Percentiles rank a stretch among this genome's conserved stretches.
Evolutionary conservation across 2,113 vertebrate genomes (phyloP).

Genomic region (Gobiocypris rarus): DNA sequence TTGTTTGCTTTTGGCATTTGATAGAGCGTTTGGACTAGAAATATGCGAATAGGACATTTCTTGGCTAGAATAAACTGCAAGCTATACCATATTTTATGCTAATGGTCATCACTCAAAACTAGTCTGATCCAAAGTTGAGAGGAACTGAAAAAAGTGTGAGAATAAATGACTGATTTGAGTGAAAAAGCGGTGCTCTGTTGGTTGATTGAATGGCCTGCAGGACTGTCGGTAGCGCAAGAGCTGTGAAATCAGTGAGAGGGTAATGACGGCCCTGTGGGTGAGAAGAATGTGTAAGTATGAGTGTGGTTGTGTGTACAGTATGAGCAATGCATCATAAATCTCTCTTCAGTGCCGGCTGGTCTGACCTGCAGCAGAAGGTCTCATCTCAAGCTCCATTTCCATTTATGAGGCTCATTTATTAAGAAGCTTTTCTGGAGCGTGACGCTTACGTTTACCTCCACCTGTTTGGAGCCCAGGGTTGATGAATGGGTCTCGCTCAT

Average conservation of each 20-base stretch:
- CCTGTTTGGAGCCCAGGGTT: conserved; percentile 66
- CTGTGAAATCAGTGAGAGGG: background rate
- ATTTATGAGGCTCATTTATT: conserved; percentile 70
- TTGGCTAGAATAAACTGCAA: background rate
- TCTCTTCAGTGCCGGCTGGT: conserved; percentile 53
- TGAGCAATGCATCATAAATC: conserved; percentile 55
- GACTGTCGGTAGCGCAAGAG: background rate
- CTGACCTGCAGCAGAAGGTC: conserved; percentile 61
- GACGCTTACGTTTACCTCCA: conserved; percentile 66
- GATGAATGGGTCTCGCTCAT: conserved; percentile 55
- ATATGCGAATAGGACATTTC: background rate
- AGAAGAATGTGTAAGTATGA: background rate
- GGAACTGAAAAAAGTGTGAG: background rate
- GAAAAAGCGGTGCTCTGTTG: background rate
- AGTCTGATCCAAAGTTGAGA: background rate
- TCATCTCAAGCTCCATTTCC: conserved; percentile 65
- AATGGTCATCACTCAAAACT: background rate
- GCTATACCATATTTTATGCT: too few relatives aligned
- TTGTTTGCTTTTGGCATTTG: too few relatives aligned
- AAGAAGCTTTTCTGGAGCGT: conserved; percentile 68
- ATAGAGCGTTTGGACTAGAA: too few relatives aligned
- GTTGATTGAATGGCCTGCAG: background rate
- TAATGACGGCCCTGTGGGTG: conserved; percentile 16
- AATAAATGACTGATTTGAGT: conserved; percentile 12
- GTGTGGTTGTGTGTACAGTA: conserved; percentile 2